phyloP scores from a whole-genome alignment of 2,888 invertebrate species.

The Scelioninae gen. 1 region DNA sequence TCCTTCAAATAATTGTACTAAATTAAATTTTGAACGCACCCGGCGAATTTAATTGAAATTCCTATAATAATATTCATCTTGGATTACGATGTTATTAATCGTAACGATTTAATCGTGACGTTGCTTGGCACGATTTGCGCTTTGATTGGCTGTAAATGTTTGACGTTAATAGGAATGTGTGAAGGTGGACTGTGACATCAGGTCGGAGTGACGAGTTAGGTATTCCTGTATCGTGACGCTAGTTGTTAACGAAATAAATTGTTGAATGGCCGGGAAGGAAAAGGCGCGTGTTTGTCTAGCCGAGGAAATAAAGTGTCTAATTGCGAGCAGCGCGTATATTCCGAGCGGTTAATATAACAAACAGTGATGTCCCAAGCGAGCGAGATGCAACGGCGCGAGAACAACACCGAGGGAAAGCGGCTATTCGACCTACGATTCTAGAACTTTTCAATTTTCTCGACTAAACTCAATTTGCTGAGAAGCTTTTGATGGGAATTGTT shows the following conservation, averaged over 20 bases:
- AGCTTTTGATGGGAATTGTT: no score
- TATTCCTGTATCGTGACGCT: background rate
- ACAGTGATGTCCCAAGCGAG: constrained; percentile 57
- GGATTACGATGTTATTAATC: background rate
- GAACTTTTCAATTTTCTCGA: constrained; percentile 71
- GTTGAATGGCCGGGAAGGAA: constrained; percentile 31
- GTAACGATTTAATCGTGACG: background rate
- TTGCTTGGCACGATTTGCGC: no score
- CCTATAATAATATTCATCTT: background rate
- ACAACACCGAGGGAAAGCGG: constrained; percentile 74
- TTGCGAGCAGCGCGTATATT: constrained; percentile 52
- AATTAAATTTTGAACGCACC: constrained; percentile 19
- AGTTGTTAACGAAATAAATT: constrained; percentile 32
- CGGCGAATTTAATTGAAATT: background rate
- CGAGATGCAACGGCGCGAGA: constrained; percentile 65
- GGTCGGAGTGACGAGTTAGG: constrained; percentile 7
- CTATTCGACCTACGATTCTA: constrained; percentile 61
- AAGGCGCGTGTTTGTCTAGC: constrained; percentile 46
- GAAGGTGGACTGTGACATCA: background rate
- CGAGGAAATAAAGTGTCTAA: constrained; percentile 60
- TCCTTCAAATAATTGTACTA: constrained; percentile 7
- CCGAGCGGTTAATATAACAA: constrained; percentile 57
- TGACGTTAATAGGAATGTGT: background rate
- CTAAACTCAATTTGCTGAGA: background rate
- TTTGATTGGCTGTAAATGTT: background rate